These are phyloP conservation scores for Galeopterus variegatus DNA, from an alignment of 2,113 vertebrate genomes.

Conservation along the genomic window DNA sequence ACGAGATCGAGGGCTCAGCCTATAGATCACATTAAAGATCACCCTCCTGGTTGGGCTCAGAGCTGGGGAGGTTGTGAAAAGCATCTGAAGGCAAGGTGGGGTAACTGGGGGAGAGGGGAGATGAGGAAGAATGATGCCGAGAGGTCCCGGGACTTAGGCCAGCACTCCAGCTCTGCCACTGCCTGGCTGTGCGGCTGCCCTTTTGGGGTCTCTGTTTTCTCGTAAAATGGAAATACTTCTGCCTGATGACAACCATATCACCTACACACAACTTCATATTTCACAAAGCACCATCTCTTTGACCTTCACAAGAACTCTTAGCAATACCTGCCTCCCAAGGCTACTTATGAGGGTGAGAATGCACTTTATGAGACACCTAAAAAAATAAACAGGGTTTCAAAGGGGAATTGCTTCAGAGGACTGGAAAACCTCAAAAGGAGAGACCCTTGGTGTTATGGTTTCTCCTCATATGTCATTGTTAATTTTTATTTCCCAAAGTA, in stretches of 20 bases:
- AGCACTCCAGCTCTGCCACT: neutral
- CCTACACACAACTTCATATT: neutral
- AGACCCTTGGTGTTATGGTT: neutral
- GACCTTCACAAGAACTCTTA: neutral
- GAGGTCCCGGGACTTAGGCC: neutral
- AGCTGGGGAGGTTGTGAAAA: neutral
- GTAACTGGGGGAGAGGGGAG: neutral
- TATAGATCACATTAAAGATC: neutral
- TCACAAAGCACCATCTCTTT: neutral
- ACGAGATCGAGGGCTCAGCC: neutral
- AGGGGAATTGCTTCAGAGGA: neutral
- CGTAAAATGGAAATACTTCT: neutral
- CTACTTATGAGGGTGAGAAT: too few species aligned
- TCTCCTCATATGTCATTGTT: neutral
- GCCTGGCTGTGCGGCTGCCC: neutral
- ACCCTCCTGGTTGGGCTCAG: neutral
- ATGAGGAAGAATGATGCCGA: neutral
- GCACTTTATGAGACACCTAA: neutral
- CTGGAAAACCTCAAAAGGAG: neutral
- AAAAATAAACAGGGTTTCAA: neutral
- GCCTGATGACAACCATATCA: neutral
- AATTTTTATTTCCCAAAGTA: constrained; percentile 24
- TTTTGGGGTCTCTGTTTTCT: neutral
- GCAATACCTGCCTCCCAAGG: neutral
- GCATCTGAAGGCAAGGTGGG: neutral